phyloP scores from a whole-genome alignment of 2,888 invertebrate genomes.

The Tinea trinotella region DNA sequence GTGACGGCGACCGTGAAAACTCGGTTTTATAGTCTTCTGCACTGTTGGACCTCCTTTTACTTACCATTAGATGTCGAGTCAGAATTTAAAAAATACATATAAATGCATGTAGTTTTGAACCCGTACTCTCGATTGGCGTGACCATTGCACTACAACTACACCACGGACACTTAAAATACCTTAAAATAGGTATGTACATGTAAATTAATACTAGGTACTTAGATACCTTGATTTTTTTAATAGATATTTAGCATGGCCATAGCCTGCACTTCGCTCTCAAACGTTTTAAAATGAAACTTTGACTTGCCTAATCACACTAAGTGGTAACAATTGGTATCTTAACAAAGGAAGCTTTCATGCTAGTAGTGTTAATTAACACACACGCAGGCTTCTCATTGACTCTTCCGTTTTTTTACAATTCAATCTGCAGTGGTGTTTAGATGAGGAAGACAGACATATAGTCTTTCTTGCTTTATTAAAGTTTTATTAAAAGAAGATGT shows the following conservation, averaged over 20 bases:
- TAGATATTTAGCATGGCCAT: neutral
- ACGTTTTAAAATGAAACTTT: neutral
- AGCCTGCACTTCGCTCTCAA: neutral
- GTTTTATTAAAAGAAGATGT: too few relatives aligned
- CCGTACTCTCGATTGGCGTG: too few relatives aligned
- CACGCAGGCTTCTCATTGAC: neutral
- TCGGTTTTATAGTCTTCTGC: too few relatives aligned
- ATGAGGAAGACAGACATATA: neutral
- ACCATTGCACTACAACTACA: too few relatives aligned
- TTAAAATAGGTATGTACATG: too few relatives aligned
- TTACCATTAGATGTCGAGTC: too few relatives aligned
- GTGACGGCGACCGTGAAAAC: too few relatives aligned
- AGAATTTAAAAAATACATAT: too few relatives aligned
- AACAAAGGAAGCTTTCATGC: neutral
- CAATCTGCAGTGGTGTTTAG: neutral
- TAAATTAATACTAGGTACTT: too few relatives aligned
- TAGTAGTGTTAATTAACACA: neutral
- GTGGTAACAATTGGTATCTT: slow-evolving; percentile 7
- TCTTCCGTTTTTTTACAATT: neutral
- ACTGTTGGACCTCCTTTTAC: too few relatives aligned
- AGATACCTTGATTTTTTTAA: neutral
- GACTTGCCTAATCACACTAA: neutral
- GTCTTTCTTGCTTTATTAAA: neutral
- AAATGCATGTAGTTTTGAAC: too few relatives aligned
- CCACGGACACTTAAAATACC: too few relatives aligned